Conservation (phyloP, 2,797 vertebrate species). For the Eulemur albifrons region DNA sequence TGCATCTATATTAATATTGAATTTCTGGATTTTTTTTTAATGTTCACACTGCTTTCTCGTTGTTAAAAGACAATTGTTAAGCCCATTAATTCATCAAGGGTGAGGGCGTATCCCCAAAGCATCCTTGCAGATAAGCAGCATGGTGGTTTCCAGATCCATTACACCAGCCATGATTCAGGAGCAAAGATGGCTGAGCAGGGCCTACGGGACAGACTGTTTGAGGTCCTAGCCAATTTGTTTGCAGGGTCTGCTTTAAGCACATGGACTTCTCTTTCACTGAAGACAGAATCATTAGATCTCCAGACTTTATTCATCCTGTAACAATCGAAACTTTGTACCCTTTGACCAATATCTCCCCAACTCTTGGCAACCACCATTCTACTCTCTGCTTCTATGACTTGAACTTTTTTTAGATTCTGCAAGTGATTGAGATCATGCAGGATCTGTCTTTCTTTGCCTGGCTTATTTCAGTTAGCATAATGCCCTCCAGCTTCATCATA, state of each 20-base stretch:
- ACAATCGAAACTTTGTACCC: not conserved
- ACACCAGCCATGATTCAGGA: no score
- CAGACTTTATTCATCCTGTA: not conserved
- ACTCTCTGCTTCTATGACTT: not conserved
- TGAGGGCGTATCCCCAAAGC: no score
- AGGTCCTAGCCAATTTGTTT: not conserved
- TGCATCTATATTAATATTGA: not conserved
- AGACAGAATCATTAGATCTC: not conserved
- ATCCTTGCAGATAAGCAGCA: accelerated
- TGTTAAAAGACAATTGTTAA: not conserved
- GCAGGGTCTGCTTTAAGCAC: not conserved
- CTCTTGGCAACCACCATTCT: not conserved
- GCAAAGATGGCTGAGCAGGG: not conserved
- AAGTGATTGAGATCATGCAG: not conserved
- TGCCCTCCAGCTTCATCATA: not conserved
- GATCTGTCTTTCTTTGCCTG: not conserved
- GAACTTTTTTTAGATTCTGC: not conserved
- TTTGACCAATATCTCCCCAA: not conserved
- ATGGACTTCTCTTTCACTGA: not conserved
- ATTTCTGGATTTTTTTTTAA: not conserved
- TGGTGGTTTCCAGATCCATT: accelerated
- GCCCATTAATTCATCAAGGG: not conserved
- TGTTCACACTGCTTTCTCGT: not conserved
- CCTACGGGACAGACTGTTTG: not conserved
- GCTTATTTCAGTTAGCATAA: not conserved